Base-by-base conservation (phyloP, 2,888 invertebrate species). In the Rutpela maculata region DNA sequence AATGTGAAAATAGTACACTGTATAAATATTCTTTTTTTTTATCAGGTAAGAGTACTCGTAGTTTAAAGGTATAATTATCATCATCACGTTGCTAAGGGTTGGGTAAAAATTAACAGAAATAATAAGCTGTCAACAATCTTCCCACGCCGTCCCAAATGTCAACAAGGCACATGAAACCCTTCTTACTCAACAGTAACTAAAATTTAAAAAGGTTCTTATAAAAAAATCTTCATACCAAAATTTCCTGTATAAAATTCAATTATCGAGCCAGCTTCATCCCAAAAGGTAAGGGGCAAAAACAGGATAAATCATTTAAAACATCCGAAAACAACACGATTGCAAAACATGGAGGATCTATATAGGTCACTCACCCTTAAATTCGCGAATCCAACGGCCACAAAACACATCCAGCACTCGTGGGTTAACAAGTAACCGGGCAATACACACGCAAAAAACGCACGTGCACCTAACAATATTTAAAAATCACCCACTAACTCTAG, bases 401-500 rank as follows among this genome's bases (percentile, higher is more conserved):
- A 69, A 69, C 18, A 22, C 59, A 67, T 26, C 38, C 65, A 55
- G 26, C 10, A 26, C 50, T 35, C n/a, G 17, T 19, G 15, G 15
- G 65, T 12, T 17, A 19, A 19, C 50, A 17, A 50, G 38, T 66
- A 19, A 43, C 19, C 17, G 55, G 43, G 55, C 79, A 80, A 77
- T 59, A 62, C 60, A 74, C 81, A 74, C 80, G 79, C 77, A 80
- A 81, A 80, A 78, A 78, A 78, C 63, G 79, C 85, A 85, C 85
- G 85, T 85, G 85, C 80, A 83, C 78, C 59, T 56, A 77, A 72
- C 80, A 80, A 80, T 79, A 80, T 81, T 80, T 75, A 81, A 84
- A 83, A 85, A 83, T 81, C 82, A 76, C 77, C 82, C 84, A 83
- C 85, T 85, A 84, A 79, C 82, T 83, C 79, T 82, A 79, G 68